Conservation (phyloP, 2,797 vertebrate genomes). For the Lepus townsendii region DNA sequence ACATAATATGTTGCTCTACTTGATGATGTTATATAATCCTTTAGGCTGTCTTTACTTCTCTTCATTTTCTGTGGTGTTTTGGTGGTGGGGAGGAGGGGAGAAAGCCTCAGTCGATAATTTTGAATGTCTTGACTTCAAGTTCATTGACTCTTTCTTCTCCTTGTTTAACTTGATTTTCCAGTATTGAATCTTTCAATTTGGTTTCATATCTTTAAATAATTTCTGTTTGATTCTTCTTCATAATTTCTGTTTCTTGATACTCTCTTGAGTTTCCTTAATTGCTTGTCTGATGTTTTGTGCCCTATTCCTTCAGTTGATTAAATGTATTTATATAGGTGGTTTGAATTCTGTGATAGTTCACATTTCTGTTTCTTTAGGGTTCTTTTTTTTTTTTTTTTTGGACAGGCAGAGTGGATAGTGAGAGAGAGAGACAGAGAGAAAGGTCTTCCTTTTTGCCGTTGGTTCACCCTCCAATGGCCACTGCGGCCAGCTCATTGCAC, state of each 20-base stretch:
- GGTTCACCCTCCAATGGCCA: no score
- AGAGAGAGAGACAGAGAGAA: no score
- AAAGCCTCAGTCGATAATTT: not conserved
- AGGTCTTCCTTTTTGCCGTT: no score
- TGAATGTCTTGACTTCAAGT: not conserved
- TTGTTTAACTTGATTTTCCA: not conserved
- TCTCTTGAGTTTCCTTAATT: not conserved
- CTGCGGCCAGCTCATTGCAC: no score
- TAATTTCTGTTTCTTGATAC: not conserved
- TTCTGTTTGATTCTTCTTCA: not conserved
- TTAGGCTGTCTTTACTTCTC: not conserved
- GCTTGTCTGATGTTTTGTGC: not conserved
- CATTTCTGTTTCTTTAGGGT: not conserved
- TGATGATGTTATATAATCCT: not conserved
- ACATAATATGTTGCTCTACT: not conserved
- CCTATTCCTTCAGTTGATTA: not conserved
- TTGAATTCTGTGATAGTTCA: not conserved
- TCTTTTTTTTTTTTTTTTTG: no score
- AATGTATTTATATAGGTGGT: not conserved
- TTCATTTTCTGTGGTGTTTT: no score
- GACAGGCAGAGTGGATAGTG: no score
- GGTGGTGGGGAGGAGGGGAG: no score
- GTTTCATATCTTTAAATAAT: not conserved
- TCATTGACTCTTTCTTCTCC: not conserved
- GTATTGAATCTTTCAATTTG: not conserved